phyloP scores from a whole-genome alignment of 2,888 invertebrate genomes.

The Chymomyza caudatula region DNA sequence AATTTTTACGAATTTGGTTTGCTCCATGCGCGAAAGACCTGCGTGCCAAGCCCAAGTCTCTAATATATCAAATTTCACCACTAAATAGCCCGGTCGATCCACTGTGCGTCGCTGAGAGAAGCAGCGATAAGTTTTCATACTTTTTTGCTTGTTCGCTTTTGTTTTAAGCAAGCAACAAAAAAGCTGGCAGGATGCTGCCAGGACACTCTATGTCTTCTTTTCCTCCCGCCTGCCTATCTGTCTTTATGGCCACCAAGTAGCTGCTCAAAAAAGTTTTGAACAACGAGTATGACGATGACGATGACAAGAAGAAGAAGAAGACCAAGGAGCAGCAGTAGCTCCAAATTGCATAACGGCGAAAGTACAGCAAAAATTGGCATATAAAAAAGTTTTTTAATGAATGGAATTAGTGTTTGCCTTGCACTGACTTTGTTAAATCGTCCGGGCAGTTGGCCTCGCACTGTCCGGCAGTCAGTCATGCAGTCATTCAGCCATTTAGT shows the following conservation, averaged over 20 bases:
- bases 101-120: background rate
- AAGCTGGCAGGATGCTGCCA: background rate
- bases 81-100: background rate
- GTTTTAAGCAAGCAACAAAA: slow-evolving; percentile 16
- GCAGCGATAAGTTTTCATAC: slow-evolving; percentile 51
- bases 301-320: background rate
- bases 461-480: slow-evolving; percentile 25
- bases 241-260: slow-evolving; percentile 43
- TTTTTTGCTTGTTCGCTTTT: slow-evolving; percentile 30
- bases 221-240: slow-evolving; percentile 24
- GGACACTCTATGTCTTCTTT: background rate
- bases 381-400: slow-evolving; percentile 70
- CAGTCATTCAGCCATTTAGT: slow-evolving; percentile 16
- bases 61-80: background rate
- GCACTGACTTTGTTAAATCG: slow-evolving; percentile 66
- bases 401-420: slow-evolving; percentile 68
- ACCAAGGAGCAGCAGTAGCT: background rate
- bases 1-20: too few species aligned
- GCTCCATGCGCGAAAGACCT: too few species aligned
- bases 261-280: slow-evolving; percentile 33
- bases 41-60: too few species aligned
- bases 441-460: slow-evolving; percentile 36
- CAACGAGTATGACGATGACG: slow-evolving; percentile 5
- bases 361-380: slow-evolving; percentile 57
- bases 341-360: slow-evolving; percentile 18